A percentile compares a stretch with the other conserved stretches of the same genome.
Conservation (phyloP, 2,888 invertebrate genomes). For the Epsilonema sp. region DNA sequence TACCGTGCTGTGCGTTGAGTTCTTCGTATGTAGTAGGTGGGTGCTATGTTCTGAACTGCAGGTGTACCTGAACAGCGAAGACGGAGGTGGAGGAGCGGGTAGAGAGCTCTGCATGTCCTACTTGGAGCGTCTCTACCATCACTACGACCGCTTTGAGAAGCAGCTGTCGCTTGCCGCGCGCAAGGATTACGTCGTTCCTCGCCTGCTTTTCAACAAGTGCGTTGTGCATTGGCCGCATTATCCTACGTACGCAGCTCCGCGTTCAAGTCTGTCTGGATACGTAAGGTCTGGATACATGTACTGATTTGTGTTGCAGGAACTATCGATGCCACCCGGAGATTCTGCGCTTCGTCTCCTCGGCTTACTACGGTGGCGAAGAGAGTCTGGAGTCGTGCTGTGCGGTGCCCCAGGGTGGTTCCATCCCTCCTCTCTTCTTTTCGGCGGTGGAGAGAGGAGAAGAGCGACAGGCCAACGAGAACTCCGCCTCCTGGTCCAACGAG, state of each 20-base stretch:
- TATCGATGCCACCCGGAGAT: slow-evolving; percentile 29
- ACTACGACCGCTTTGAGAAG: slow-evolving; percentile 54
- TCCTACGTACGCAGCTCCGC: too few species aligned
- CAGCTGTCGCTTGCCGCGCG: too few species aligned
- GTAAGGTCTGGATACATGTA: too few species aligned
- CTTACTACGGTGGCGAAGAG: slow-evolving; percentile 28
- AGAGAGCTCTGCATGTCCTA: slow-evolving; percentile 42
- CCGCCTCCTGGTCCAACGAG: neutral
- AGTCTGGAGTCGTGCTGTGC: slow-evolving; percentile 15
- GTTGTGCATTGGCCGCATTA: neutral
- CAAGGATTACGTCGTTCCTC: neutral
- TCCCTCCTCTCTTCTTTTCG: neutral
- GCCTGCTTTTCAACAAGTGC: neutral
- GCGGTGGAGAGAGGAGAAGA: too few species aligned
- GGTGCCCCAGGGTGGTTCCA: neutral
- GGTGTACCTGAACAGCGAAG: slow-evolving; percentile 43
- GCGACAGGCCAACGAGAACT: neutral
- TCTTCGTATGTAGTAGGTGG: too few species aligned
- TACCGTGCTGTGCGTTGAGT: too few species aligned
- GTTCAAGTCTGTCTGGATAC: too few species aligned
- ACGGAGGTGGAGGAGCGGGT: too few species aligned
- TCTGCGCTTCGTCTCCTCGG: slow-evolving; percentile 25
- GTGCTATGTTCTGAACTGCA: too few species aligned
- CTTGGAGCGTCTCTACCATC: slow-evolving; percentile 53
- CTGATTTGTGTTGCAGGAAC: too few species aligned